Conservation (phyloP, 2,888 invertebrate species). For the Hypomecis punctinalis region DNA sequence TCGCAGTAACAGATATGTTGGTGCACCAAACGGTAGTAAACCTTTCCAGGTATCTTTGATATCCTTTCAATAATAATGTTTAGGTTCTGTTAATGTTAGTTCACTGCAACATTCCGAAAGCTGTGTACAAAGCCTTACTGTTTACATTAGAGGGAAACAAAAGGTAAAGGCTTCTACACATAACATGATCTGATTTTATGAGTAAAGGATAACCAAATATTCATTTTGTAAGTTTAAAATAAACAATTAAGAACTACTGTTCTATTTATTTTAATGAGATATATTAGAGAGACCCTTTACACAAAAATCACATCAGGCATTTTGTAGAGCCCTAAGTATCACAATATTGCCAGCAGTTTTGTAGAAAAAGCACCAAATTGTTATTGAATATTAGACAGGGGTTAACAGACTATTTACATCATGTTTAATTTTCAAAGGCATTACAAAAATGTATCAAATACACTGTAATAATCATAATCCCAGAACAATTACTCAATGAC, state of each 20-base stretch:
- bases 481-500: conserved; percentile 63
- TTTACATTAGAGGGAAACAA: conserved; percentile 64
- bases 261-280: too few relatives aligned
- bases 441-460: conserved; percentile 44
- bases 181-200: too few relatives aligned
- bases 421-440: conserved; percentile 45
- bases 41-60: conserved; percentile 31
- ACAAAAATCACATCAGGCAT: too few relatives aligned
- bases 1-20: conserved; percentile 46
- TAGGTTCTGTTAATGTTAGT: conserved; percentile 73
- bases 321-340: conserved; percentile 55
- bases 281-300: too few relatives aligned
- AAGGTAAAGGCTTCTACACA: conserved; percentile 46
- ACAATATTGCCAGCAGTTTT: conserved; percentile 74
- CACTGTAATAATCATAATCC: conserved; percentile 39
- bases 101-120: conserved; percentile 84
- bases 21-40: conserved; percentile 62
- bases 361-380: conserved; percentile 74
- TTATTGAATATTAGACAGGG: conserved; percentile 62
- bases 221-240: too few relatives aligned
- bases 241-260: too few relatives aligned
- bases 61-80: conserved; percentile 59
- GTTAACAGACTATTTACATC: conserved; percentile 76
- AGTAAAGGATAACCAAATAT: too few relatives aligned
- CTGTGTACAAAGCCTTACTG: conserved; percentile 83